A percentile compares a stretch with the other conserved stretches of the same genome.
Conservation (phyloP, 2,113 vertebrate genomes). For the Passer domesticus region DNA sequence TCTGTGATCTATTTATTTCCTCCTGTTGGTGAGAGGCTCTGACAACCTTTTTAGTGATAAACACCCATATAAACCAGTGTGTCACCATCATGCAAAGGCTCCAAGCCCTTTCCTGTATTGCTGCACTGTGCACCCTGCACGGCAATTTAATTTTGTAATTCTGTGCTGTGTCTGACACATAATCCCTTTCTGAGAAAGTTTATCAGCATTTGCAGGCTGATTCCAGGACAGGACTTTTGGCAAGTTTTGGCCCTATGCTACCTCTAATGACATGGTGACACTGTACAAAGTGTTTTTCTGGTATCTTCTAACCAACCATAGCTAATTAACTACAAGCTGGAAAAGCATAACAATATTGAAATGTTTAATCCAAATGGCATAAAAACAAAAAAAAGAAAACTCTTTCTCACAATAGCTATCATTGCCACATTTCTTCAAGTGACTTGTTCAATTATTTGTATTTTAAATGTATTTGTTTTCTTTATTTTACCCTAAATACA, state of each 20-base stretch:
- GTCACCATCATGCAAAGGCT: neutral
- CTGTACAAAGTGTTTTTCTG: neutral
- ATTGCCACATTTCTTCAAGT: neutral
- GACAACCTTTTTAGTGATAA: slow-evolving; percentile 11
- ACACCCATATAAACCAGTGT: neutral
- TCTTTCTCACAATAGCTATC: neutral
- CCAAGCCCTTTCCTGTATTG: neutral
- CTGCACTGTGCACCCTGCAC: neutral
- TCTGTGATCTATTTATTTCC: slow-evolving; percentile 23
- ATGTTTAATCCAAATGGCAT: neutral
- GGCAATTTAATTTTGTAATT: slow-evolving; percentile 1
- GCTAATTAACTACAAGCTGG: neutral
- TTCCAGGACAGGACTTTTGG: neutral
- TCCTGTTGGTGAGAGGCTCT: neutral
- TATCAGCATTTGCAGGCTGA: neutral
- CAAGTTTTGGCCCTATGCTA: neutral
- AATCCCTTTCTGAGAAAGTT: slow-evolving; percentile 13
- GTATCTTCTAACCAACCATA: neutral
- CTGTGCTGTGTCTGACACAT: neutral
- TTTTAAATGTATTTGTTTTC: neutral
- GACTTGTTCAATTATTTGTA: neutral
- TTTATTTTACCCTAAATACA: neutral
- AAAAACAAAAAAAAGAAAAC: neutral
- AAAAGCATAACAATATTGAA: neutral
- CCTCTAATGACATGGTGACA: neutral